Base-by-base conservation (phyloP, 2,888 invertebrate genomes). In the Aporophyla nigra region DNA sequence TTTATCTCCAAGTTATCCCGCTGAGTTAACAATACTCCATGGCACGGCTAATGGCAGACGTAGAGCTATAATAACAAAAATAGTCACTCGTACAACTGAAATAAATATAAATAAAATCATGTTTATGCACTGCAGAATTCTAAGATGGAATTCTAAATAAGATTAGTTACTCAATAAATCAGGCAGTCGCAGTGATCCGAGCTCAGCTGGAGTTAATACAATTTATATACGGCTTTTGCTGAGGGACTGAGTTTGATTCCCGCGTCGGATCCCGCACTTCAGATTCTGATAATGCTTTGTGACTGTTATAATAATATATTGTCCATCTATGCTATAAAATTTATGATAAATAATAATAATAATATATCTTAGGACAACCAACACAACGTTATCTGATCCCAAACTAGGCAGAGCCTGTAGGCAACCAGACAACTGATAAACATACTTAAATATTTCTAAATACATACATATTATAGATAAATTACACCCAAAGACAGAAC, bases 111-210 rank as follows among this genome's bases (percentile, higher is more conserved):
- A 76, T 58, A 54, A 68, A 81, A 71, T 65, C 56, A 58, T 82
- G 69, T 83, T 54, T 77, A 62, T 69, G 76, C 54, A 59, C 21
- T 65, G 59, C 46, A 83, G 59, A 71, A 72, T 51, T 77, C 56
- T 61, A 59, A 83, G 80, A 83, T 78, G 21, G 78, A 58, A 78
- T 72, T 69, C 33, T 61, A 81, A 83, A 83, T 70, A 61, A 71
- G 81, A 24, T 83, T 78, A 78, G 24, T 66, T 58, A 54, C 56
- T 56, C 79, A 66, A 83, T 83, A 81, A 81, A 78, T 83, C 81
- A 70, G 54, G 40, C 56, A 53, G 72, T 66, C 54, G 43, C 63
- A 56, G 63, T 66, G 65, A 83, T 72, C 72, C 24, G 10, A 66
- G 51, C 65, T 51, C n/a, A 67, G 62, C 73, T 69, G 40, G 46